Evolutionary conservation across 2,113 vertebrate genomes (phyloP).

Genomic region (Hylia prasina): DNA sequence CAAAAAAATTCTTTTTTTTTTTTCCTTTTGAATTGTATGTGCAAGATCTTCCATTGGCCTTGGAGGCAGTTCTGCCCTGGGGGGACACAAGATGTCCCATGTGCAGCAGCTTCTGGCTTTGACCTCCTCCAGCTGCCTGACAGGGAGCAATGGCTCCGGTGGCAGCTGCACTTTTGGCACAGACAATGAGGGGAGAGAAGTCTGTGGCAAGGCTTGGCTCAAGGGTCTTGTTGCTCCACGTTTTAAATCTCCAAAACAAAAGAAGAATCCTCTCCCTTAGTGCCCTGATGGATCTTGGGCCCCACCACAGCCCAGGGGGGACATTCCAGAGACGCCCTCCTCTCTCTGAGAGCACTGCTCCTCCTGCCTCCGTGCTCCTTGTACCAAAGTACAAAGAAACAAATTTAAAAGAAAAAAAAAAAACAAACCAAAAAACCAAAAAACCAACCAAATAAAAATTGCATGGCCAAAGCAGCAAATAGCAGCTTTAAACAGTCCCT

Average conservation of each 20-base stretch:
- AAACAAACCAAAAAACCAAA: too few relatives aligned
- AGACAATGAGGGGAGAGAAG: not conserved
- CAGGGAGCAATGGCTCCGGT: not conserved
- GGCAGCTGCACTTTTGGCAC: not conserved
- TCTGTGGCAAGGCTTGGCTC: not conserved
- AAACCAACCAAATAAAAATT: not conserved
- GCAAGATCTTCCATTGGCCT: conserved; percentile 46
- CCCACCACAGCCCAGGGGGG: not conserved
- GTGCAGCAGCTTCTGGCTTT: not conserved
- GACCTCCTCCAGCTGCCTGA: not conserved
- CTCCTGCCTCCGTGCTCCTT: rapidly evolving
- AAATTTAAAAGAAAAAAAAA: not conserved
- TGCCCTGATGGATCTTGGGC: not conserved
- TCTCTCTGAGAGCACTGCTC: not conserved
- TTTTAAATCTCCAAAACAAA: not conserved
- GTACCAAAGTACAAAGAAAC: not conserved
- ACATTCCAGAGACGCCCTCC: not conserved
- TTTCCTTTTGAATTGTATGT: not conserved
- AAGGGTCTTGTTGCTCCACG: not conserved
- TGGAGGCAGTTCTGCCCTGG: not conserved
- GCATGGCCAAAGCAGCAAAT: conserved; percentile 1
- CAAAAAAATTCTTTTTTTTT: conserved; percentile 31
- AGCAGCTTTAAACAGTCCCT: not conserved
- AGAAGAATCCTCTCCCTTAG: not conserved
- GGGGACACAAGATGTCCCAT: not conserved